A percentile compares a stretch with the other conserved stretches of the same genome.
phyloP scores from a whole-genome alignment of 2,797 vertebrate species.

The Paguma larvata region DNA sequence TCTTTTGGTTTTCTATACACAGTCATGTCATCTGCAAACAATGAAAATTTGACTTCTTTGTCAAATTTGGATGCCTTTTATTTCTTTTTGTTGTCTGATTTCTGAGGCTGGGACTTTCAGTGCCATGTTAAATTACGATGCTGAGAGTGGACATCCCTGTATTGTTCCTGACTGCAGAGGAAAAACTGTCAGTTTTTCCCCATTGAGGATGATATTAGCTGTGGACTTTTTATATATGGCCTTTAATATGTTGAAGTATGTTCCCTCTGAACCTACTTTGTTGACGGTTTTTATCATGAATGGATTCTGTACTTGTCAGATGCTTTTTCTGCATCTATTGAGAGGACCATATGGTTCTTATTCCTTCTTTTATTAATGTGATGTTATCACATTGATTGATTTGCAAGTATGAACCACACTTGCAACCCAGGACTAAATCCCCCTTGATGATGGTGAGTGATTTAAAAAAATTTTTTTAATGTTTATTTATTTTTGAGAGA shows the following conservation, averaged over 20 bases:
- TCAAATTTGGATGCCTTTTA: not conserved
- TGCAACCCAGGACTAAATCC: not conserved
- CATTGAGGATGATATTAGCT: not conserved
- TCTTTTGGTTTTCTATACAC: not conserved
- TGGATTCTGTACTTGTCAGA: not conserved
- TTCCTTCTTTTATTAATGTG: not conserved
- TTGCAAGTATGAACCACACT: not conserved
- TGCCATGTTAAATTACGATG: not conserved
- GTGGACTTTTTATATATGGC: not conserved
- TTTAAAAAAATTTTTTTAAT: not conserved
- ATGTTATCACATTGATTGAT: not conserved
- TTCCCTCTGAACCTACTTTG: not conserved
- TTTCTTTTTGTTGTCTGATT: not conserved
- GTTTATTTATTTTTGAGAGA: too few relatives aligned
- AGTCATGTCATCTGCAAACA: not conserved
- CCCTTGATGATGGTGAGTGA: not conserved
- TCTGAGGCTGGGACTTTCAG: not conserved
- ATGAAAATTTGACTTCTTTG: not conserved
- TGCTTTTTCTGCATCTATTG: not conserved
- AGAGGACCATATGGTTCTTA: not conserved
- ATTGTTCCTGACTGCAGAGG: not conserved
- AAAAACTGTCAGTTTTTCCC: not conserved
- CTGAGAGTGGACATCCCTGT: not conserved
- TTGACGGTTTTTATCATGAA: not conserved
- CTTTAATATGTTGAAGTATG: not conserved